These are phyloP conservation scores for Cheilosia grossa DNA, from an alignment of 2,888 invertebrate species.

Conservation along the genomic window DNA sequence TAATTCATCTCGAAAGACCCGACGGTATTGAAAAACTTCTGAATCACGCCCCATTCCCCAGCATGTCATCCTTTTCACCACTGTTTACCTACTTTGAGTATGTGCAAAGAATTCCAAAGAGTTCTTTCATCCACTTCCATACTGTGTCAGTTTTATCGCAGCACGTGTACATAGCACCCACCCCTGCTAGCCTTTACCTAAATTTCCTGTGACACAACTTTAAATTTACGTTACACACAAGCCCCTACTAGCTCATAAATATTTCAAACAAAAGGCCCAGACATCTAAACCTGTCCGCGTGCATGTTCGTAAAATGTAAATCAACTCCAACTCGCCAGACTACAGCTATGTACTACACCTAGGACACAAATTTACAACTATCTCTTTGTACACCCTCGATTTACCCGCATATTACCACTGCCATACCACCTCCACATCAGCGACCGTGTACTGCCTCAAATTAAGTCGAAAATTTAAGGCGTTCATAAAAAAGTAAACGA, in stretches of 20 bases:
- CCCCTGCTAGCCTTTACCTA: slow-evolving; percentile 25
- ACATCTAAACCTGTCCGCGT: slow-evolving; percentile 71
- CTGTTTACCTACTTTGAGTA: slow-evolving; percentile 19
- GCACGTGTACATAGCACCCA: slow-evolving; percentile 4
- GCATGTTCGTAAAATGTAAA: slow-evolving; percentile 71
- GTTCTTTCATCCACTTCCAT: background rate
- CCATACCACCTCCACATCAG: background rate
- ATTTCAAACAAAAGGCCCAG: slow-evolving; percentile 73
- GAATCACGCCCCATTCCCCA: slow-evolving; percentile 3
- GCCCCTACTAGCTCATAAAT: slow-evolving; percentile 68
- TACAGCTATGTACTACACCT: background rate
- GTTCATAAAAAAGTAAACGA: slow-evolving; percentile 70
- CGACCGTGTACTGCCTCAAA: slow-evolving; percentile 55
- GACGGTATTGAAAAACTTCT: slow-evolving; percentile 45
- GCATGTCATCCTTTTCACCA: background rate
- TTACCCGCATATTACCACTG: slow-evolving; percentile 2
- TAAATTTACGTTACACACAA: slow-evolving; percentile 57
- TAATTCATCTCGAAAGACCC: slow-evolving; percentile 51
- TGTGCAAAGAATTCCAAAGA: slow-evolving; percentile 41
- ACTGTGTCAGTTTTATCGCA: slow-evolving; percentile 25
- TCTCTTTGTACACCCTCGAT: slow-evolving; percentile 47
- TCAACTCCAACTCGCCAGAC: slow-evolving; percentile 52
- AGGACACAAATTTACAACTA: slow-evolving; percentile 63
- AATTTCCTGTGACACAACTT: slow-evolving; percentile 58
- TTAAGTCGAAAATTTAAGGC: slow-evolving; percentile 71